These are phyloP conservation scores for Abrostola tripartita DNA, from an alignment of 2,888 invertebrate genomes.

Conservation along the genomic window DNA sequence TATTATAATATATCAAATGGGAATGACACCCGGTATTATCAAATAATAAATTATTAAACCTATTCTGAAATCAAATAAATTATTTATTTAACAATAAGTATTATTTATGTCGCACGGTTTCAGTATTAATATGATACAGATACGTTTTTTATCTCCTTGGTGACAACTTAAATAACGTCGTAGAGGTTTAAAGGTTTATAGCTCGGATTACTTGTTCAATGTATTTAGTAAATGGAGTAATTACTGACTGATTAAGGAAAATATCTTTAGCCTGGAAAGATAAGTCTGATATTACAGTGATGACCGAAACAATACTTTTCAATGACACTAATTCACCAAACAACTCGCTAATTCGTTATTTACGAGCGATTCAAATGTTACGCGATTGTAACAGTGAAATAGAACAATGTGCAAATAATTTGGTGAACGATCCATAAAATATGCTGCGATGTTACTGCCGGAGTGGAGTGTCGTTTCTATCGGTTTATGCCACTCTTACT, in stretches of 20 bases:
- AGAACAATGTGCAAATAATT: slow-evolving; percentile 7
- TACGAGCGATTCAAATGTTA: slow-evolving; percentile 11
- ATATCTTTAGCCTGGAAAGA: too few relatives aligned
- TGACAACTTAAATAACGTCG: too few relatives aligned
- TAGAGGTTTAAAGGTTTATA: too few relatives aligned
- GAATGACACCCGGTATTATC: neutral
- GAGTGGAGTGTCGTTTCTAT: neutral
- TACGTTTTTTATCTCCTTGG: too few relatives aligned
- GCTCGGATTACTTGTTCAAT: too few relatives aligned
- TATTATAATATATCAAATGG: neutral
- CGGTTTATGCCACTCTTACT: slow-evolving; percentile 9
- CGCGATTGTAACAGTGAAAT: slow-evolving; percentile 2
- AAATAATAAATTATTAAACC: slow-evolving; percentile 1
- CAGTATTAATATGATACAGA: too few relatives aligned
- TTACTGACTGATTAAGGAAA: too few relatives aligned
- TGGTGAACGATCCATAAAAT: slow-evolving; percentile 18
- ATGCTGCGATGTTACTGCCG: neutral
- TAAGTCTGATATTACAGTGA: too few relatives aligned
- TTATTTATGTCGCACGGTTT: neutral
- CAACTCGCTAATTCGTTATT: slow-evolving; percentile 7
- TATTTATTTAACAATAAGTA: neutral
- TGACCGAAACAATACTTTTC: neutral
- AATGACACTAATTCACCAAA: slow-evolving; percentile 5
- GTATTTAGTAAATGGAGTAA: too few relatives aligned
- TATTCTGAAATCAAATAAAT: neutral